phyloP scores from a whole-genome alignment of 2,888 invertebrate genomes.

The Leucozona laternaria region DNA sequence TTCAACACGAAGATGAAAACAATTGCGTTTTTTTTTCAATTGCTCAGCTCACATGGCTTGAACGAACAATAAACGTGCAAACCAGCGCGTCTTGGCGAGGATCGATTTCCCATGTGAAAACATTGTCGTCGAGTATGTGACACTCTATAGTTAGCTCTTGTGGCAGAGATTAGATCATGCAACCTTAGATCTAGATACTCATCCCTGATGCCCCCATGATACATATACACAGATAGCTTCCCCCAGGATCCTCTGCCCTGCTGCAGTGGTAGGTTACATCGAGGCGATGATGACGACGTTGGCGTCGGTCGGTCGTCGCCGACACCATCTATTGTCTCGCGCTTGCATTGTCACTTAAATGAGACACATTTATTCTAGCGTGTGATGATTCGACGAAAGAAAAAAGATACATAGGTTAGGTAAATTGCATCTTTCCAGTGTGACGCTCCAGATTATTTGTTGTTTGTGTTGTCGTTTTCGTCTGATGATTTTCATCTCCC shows the following conservation, averaged over 20 bases:
- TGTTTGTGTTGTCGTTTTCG: constrained; percentile 31
- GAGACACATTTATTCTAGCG: constrained; percentile 53
- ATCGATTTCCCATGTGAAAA: constrained; percentile 74
- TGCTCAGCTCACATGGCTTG: constrained; percentile 61
- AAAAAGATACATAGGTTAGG: constrained; percentile 42
- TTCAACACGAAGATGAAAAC: constrained; percentile 52
- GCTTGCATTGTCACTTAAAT: constrained; percentile 63
- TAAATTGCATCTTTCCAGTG: constrained; percentile 21
- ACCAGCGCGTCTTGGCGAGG: constrained; percentile 46
- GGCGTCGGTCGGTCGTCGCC: neutral
- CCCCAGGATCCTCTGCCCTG: constrained; percentile 15
- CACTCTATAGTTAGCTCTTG: constrained; percentile 22
- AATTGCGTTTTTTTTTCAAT: constrained; percentile 65
- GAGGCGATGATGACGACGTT: constrained; percentile 11
- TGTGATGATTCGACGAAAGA: constrained; percentile 64
- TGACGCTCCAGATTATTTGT: constrained; percentile 27
- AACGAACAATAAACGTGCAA: constrained; percentile 67
- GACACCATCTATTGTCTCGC: constrained; percentile 56
- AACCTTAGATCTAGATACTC: constrained; percentile 37
- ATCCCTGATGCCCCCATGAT: constrained; percentile 53
- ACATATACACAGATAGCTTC: constrained; percentile 51
- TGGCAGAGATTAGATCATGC: constrained; percentile 44
- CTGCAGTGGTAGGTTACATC: neutral
- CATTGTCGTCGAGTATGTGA: constrained; percentile 30
- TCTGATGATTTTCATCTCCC: constrained; percentile 56